Base-by-base conservation (phyloP, 2,113 vertebrate species). In the Pongo pygmaeus region DNA sequence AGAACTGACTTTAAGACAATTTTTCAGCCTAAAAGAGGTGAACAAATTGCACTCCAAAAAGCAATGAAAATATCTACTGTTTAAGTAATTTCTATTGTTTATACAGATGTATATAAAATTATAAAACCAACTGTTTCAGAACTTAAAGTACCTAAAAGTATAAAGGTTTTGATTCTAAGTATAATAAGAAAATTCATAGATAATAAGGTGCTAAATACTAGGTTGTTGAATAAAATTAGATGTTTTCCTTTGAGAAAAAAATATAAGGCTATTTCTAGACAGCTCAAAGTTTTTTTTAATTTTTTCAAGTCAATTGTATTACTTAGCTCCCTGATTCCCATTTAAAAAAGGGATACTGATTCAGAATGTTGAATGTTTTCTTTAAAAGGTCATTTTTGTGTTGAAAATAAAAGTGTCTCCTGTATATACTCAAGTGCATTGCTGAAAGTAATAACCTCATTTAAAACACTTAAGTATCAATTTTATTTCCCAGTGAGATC, bases 371-470 rank as follows among this genome's bases (percentile, higher is more conserved):
- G 50, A 96, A 84, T 75, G 13, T 25, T 97, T 96, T 97, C 20
- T 96, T 80, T 30, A 72, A 97, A 98, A 97, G 84, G 92, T 94
- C 91, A 95, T 83, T 92, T 92, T 96, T 83, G 35, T 89, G 40
- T 69, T 89, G 59, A 91, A 13, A 52, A 83, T 84, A 64, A 86
- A 97, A 98, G 77, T 93, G n/a, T 91, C 69, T 85, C 48, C 55
- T 81, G 10, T 46, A 64, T 61, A 52, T 52, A 32, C 72, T 85
- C 87, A 86, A 80, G 67, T 83, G 38, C 90, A 97, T 84, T 84
- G 30, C 77, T 93, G 59, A 95, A 97, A 95, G 40, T 4, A 95
- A 92, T 87, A 92, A 95, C 30, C 9, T 23, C 32, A 74, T 81
- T 96, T 89, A 91, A 93, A 96, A 91, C 64, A 55, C 20, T 52